phyloP scores from a whole-genome alignment of 2,113 vertebrate genomes.

The Baryphthengus martii region DNA sequence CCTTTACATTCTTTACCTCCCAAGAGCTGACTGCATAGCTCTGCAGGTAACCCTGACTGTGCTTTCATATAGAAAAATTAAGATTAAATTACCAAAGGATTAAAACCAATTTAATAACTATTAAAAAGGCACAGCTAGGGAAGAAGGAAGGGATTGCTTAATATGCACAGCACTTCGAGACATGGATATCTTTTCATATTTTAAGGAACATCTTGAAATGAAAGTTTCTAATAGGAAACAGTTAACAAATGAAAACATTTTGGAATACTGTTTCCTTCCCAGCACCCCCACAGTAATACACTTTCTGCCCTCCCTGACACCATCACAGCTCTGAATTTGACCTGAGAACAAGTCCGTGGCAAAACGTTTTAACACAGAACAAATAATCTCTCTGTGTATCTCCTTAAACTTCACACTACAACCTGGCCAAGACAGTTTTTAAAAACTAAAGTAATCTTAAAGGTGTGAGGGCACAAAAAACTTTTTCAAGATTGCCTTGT shows the following conservation, averaged over 20 bases:
- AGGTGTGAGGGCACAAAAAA: not conserved
- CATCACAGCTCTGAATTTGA: not conserved
- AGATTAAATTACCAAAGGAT: not conserved
- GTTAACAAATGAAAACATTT: not conserved
- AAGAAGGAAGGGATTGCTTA: not conserved
- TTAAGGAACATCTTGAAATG: not conserved
- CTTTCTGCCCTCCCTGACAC: not conserved
- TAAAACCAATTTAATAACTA: not conserved
- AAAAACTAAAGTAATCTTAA: not conserved
- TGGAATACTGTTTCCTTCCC: not conserved
- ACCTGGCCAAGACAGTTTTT: not conserved
- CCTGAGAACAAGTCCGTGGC: not conserved
- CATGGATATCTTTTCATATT: not conserved
- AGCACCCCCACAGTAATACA: not conserved
- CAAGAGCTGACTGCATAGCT: not conserved
- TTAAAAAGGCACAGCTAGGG: not conserved
- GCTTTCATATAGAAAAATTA: not conserved
- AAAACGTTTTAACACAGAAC: not conserved
- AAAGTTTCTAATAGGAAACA: not conserved
- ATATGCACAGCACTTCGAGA: not conserved
- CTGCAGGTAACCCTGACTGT: not conserved
- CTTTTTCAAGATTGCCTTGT: not conserved
- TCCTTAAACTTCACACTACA: not conserved
- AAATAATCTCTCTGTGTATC: not conserved
- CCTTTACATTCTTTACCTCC: not conserved